Percentiles rank a stretch among this genome's conserved stretches.
phyloP scores from a whole-genome alignment of 2,113 vertebrate genomes.

The Lycocorax pyrrhopterus region DNA sequence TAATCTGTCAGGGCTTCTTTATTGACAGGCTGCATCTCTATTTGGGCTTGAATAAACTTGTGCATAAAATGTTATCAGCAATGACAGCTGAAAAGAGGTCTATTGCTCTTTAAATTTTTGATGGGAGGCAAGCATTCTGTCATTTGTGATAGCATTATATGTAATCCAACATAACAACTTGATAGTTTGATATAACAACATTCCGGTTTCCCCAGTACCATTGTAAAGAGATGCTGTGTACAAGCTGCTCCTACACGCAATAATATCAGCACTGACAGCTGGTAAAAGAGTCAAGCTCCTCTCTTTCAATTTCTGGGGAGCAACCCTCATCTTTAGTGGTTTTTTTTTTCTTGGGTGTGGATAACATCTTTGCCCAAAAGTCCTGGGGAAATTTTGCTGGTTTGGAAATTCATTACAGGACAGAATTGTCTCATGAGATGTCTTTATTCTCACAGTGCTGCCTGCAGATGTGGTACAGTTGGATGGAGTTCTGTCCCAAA shows the following conservation, averaged over 20 bases:
- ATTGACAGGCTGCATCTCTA: slow-evolving; percentile 55
- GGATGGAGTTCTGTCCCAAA: not conserved
- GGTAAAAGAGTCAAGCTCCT: not conserved
- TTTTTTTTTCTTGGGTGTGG: not conserved
- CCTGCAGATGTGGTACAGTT: not conserved
- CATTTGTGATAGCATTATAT: slow-evolving; percentile 52
- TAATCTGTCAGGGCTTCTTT: slow-evolving; percentile 46
- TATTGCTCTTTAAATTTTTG: slow-evolving; percentile 66
- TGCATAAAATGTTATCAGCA: slow-evolving; percentile 55
- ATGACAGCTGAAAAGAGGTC: slow-evolving; percentile 46
- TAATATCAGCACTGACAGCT: slow-evolving; percentile 10
- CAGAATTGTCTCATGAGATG: not conserved
- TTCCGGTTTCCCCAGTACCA: slow-evolving; percentile 3
- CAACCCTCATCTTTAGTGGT: not conserved
- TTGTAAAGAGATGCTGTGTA: not conserved
- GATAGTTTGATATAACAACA: slow-evolving; percentile 63
- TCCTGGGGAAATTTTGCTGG: not conserved
- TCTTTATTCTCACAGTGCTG: not conserved
- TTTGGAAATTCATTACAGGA: not conserved
- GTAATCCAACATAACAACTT: slow-evolving; percentile 55
- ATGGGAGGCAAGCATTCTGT: slow-evolving; percentile 50
- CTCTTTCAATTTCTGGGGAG: not conserved
- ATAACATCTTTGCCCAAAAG: not conserved
- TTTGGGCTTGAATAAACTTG: slow-evolving; percentile 41
- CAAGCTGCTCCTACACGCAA: not conserved